Conservation (phyloP, 2,797 vertebrate species). For the Leptodactylus fallax region DNA sequence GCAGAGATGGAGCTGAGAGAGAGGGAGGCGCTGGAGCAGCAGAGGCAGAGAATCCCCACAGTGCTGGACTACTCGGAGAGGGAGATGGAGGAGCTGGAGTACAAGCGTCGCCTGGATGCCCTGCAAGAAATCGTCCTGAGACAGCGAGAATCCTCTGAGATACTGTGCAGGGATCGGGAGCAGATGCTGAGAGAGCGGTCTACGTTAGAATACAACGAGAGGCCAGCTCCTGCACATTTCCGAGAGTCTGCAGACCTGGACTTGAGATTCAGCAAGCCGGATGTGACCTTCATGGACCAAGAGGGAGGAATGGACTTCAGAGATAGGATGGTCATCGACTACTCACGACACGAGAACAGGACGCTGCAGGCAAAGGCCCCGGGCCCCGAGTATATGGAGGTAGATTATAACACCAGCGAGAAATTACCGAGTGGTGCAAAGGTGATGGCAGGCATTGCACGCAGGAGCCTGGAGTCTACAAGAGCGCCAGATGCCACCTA, state of each 20-base stretch:
- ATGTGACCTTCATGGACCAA: constrained; percentile 82
- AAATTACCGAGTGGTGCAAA: too few relatives aligned
- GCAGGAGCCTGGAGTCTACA: too few relatives aligned
- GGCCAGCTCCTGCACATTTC: background rate
- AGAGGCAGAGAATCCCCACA: background rate
- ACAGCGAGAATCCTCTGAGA: background rate
- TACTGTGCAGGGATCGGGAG: constrained; percentile 8
- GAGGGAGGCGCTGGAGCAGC: background rate
- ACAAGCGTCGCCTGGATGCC: background rate
- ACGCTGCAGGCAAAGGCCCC: constrained; percentile 78
- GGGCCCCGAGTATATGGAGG: constrained; percentile 80
- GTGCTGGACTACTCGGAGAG: background rate
- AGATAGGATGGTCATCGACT: constrained; percentile 81
- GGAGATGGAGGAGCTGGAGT: background rate
- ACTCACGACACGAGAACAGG: constrained; percentile 85
- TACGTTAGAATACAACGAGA: constrained; percentile 73
- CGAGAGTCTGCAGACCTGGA: constrained; percentile 85
- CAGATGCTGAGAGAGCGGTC: constrained; percentile 64
- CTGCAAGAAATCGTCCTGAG: constrained; percentile 11
- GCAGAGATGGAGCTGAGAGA: constrained; percentile 5
- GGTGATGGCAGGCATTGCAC: too few relatives aligned
- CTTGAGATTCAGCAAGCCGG: constrained; percentile 84
- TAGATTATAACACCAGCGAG: too few relatives aligned
- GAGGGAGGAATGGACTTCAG: constrained; percentile 88
- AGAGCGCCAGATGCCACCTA: too few relatives aligned